Conservation (phyloP, 2,113 vertebrate species). For the Amia ocellicauda region DNA sequence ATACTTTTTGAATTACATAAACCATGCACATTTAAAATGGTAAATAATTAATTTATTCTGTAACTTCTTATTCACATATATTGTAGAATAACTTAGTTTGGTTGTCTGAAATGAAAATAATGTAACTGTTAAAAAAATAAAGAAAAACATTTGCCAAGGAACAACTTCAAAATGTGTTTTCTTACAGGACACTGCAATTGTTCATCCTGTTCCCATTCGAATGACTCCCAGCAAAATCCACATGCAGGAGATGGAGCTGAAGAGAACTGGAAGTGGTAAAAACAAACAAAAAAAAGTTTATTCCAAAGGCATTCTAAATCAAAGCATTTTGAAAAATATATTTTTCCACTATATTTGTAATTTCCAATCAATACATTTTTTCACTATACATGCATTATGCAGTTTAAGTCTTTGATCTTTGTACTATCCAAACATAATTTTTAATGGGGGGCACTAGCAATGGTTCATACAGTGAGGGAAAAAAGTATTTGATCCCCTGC, state of each 20-base stretch:
- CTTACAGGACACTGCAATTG: slow-evolving; percentile 92
- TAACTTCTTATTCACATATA: no score
- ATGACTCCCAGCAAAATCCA: slow-evolving; percentile 99
- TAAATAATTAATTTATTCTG: no score
- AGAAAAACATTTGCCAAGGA: background rate
- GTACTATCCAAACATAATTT: no score
- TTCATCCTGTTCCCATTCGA: slow-evolving; percentile 95
- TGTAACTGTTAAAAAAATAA: background rate
- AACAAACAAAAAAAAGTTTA: no score
- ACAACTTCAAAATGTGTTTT: slow-evolving; percentile 9
- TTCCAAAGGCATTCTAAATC: no score
- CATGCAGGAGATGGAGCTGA: slow-evolving; percentile 99
- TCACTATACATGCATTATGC: background rate
- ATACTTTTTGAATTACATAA: background rate
- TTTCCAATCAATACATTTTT: no score
- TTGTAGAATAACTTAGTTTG: background rate
- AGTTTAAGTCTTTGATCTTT: background rate
- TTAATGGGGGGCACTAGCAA: no score
- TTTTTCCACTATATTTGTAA: no score
- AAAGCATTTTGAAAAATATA: no score
- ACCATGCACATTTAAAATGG: no score
- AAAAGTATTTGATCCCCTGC: no score
- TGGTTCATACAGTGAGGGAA: no score
- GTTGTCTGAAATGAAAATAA: background rate
- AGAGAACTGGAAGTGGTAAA: slow-evolving; percentile 91